Evolutionary conservation across 2,113 vertebrate genomes (phyloP), one percentile per base, ranked within the genome.

Genomic region (Ceyx melanurus): DNA sequence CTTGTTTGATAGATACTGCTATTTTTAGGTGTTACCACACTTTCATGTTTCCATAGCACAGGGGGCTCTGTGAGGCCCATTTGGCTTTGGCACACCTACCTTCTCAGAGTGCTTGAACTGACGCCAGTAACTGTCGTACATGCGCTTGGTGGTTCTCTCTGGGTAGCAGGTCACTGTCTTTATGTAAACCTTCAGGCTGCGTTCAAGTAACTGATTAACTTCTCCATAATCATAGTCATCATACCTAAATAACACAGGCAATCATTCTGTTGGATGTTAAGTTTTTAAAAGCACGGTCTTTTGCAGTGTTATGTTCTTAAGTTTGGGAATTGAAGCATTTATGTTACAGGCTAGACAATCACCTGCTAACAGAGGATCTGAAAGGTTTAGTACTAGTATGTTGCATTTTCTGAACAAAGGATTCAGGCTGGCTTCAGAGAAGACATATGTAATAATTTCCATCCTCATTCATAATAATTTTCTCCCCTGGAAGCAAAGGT

Each of bases 81-180:
- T 10, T 46, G 29, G 48, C 58, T 67, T 19, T 60, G 79, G 80
- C 76, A 61, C 19, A 85, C 79, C 2, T 56, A 98, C 98, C 97
- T 98, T 98, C 95, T 98, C 98, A 5, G 98, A 98, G 97, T 98
- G 98, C 91, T 98, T 98, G 97, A 98, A 98, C 95, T 98, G 98
- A 22, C 97, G 97, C 98, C 98, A 98, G 92, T 98, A 98, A 71
- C 98, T 98, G 20, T 98, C 98, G 20, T 98, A 98, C 98, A 98
- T 98, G 96, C 98, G 98, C 78, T 98, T 98, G 58, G 98, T 98
- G 53, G 98, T 98, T 93, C 98, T 98, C 95, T 98, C 98, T 10
- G 98, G 98, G 89, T 98, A 98, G 97, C 98, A 98, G 94, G 98
- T 98, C 95, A 98, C 98, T n/a, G 98, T 98, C 97, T 98, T 98